Base-by-base conservation (phyloP, 2,113 vertebrate genomes). In the Thalassoma bifasciatum region DNA sequence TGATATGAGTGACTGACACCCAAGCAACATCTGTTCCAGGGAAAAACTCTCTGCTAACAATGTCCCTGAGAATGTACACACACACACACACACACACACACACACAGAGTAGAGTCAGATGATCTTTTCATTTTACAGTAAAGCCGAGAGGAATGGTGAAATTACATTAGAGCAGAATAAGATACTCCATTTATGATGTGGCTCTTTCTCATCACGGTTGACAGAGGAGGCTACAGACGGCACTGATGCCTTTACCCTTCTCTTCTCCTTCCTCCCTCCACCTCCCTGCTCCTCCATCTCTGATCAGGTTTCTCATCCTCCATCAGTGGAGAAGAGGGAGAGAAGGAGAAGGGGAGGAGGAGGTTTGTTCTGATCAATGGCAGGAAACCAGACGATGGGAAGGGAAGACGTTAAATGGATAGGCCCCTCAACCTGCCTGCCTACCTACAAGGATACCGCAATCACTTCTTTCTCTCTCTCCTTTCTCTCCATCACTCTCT, bases 391-490 rank as follows among this genome's bases (percentile, higher is more conserved):
- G 94, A 90, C 92, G 94, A 97, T 97, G 94, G 94, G 94, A 96
- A 95, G 95, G 90, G 96, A 96, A 96, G 97, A 96, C 95, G 94
- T 96, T 96, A 96, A 97, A 96, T 94, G 96, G 96, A 97, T 94
- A 96, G 90, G 86, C 86, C 88, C 68, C 81, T 73, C 71, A 86
- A 83, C 87, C 79, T 89, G 70, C 81, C 80, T 49, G 21, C 54
- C 54, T 68, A 61, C 81, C 80, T 61, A 81, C 82, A 72, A 79
- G 81, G 63, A 86, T 74, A 79, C 76, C 77, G 34, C 85, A 85
- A 81, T 75, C 75, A 83, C 79, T 65, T 69, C 83, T 65, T 46
- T 64, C 66, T 59, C 72, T 61, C 53, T 70, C 52, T 63, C 53
- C 76, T 37, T 77, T 44, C 53, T 72, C 57, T 63, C 49, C 79